Percentiles rank a stretch among this genome's conserved stretches.
These are phyloP conservation scores for Tetragnatha versicolor DNA, from an alignment of 1,140 invertebrate genomes.

Conservation along the genomic window DNA sequence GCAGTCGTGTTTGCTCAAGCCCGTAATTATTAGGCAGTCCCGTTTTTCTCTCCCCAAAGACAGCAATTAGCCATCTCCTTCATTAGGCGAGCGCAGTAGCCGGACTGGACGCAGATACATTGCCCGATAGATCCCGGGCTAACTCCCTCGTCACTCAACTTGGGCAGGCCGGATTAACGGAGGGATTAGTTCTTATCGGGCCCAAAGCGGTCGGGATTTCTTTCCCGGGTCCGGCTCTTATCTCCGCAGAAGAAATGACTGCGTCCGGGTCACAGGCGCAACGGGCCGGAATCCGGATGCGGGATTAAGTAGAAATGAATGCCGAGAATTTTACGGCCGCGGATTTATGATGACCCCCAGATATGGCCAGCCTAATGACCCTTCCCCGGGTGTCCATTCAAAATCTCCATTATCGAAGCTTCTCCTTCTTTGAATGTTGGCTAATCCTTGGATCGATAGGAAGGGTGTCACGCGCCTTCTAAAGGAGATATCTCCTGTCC, in stretches of 20 bases:
- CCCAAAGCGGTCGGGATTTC: constrained; percentile 41
- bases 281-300: constrained; percentile 43
- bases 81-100: constrained; percentile 46
- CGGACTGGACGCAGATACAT: constrained; percentile 37
- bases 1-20: no score
- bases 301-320: constrained; percentile 44
- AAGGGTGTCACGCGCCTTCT: no score
- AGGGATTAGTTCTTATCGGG: constrained; percentile 55
- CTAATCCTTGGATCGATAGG: no score
- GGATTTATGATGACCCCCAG: constrained; percentile 50
- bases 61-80: constrained; percentile 52
- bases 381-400: no score
- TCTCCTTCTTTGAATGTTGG: no score
- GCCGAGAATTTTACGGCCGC: constrained; percentile 39
- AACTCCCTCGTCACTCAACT: constrained; percentile 55
- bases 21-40: no score
- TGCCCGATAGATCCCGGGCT: not conserved
- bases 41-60: no score
- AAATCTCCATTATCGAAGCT: no score
- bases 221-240: constrained; percentile 43
- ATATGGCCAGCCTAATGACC: constrained; percentile 44
- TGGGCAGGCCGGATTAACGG: constrained; percentile 47
- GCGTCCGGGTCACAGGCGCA: constrained; percentile 25
- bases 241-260: constrained; percentile 48
- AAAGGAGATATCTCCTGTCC: no score